A percentile compares a stretch with the other conserved stretches of the same genome.
phyloP scores from a whole-genome alignment of 2,888 invertebrate genomes.

The Drosophila emarginata region DNA sequence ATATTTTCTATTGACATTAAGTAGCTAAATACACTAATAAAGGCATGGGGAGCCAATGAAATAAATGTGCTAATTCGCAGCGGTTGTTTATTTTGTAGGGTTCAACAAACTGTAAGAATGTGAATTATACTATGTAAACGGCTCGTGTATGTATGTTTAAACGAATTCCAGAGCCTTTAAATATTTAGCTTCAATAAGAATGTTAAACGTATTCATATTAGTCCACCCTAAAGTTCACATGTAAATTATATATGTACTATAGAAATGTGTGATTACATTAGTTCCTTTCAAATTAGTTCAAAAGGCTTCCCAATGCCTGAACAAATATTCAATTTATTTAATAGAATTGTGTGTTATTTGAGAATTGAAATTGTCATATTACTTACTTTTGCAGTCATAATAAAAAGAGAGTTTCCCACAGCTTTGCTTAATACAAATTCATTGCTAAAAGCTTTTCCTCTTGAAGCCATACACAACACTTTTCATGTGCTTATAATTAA shows the following conservation, averaged over 20 bases:
- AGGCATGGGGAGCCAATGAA: not conserved
- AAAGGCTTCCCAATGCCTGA: slow-evolving; percentile 38
- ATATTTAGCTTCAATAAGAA: not conserved
- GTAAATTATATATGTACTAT: too few species aligned
- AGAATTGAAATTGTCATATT: not conserved
- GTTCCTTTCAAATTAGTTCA: slow-evolving; percentile 33
- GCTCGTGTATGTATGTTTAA: not conserved
- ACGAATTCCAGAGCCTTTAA: not conserved
- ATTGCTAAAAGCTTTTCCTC: slow-evolving; percentile 7
- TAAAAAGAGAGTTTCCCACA: not conserved
- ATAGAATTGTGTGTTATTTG: slow-evolving; percentile 55
- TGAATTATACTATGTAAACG: not conserved
- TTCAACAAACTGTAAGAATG: not conserved
- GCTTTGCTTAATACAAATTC: slow-evolving; percentile 13
- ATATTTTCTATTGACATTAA: not conserved
- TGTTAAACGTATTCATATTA: not conserved
- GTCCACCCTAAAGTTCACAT: not conserved
- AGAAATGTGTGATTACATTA: not conserved
- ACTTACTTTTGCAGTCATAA: not conserved
- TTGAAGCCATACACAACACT: slow-evolving; percentile 7
- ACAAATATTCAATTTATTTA: slow-evolving; percentile 71
- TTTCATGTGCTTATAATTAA: slow-evolving; percentile 27
- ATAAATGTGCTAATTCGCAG: not conserved
- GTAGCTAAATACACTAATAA: not conserved
- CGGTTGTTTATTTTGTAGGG: not conserved